Conservation (phyloP, 2,888 invertebrate species). For the Acanthosoma haemorrhoidale region DNA sequence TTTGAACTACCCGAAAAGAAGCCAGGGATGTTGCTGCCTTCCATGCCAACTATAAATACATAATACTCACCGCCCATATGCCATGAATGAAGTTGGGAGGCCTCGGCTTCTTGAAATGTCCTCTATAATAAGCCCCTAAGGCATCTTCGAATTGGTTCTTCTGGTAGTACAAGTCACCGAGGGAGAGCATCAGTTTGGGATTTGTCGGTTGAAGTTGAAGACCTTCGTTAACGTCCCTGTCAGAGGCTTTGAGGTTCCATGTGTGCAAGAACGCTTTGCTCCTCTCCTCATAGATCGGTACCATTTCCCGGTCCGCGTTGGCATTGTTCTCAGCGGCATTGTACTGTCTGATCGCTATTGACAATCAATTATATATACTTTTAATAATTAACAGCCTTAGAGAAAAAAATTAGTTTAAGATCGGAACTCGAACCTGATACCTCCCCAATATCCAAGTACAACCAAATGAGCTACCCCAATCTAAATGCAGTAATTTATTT, state of each 20-base stretch:
- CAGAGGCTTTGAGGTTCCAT: background rate
- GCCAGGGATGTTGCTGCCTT: too few species aligned
- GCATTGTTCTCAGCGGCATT: slow-evolving; percentile 7
- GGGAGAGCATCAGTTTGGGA: background rate
- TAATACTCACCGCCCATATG: slow-evolving; percentile 3
- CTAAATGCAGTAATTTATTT: too few species aligned
- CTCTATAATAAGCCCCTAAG: slow-evolving; percentile 1
- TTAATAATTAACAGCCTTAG: too few species aligned
- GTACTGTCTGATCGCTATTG: background rate
- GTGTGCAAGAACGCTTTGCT: background rate
- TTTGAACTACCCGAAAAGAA: too few species aligned
- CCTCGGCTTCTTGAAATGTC: slow-evolving; percentile 11
- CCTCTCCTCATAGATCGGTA: slow-evolving; percentile 10
- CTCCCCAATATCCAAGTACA: too few species aligned
- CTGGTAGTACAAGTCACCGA: background rate
- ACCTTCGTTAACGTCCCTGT: background rate
- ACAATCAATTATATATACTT: too few species aligned
- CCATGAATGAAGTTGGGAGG: slow-evolving; percentile 14
- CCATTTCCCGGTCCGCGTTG: slow-evolving; percentile 13
- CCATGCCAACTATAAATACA: too few species aligned
- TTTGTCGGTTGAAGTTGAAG: background rate
- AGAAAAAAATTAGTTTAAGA: too few species aligned
- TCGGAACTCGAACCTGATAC: too few species aligned
- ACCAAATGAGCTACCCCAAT: too few species aligned
- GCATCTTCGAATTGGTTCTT: slow-evolving; percentile 20